These are phyloP conservation scores for Epicampocera succincta DNA, from an alignment of 2,888 invertebrate genomes.

Conservation along the genomic window DNA sequence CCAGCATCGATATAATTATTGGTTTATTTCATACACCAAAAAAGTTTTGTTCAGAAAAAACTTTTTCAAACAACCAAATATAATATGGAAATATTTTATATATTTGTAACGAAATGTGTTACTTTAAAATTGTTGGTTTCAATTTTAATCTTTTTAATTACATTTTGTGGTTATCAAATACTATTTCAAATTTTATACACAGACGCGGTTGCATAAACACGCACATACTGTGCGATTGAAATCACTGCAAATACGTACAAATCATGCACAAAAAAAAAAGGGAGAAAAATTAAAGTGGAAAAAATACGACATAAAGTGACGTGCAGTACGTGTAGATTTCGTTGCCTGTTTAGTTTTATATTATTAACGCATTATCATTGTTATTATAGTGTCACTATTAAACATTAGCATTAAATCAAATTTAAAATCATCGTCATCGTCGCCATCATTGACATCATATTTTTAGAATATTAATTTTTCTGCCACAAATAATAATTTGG, in stretches of 20 bases:
- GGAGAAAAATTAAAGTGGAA: not conserved
- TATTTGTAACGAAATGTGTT: slow-evolving; percentile 56
- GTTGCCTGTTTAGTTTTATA: slow-evolving; percentile 10
- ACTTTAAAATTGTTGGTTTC: slow-evolving; percentile 44
- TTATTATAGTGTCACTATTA: slow-evolving; percentile 32
- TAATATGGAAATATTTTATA: not conserved
- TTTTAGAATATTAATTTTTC: slow-evolving; percentile 53
- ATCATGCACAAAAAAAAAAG: not conserved
- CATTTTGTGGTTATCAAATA: slow-evolving; percentile 60
- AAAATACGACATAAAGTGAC: not conserved
- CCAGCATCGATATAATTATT: slow-evolving; percentile 56
- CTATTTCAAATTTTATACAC: slow-evolving; percentile 32
- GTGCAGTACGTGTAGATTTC: slow-evolving; percentile 2
- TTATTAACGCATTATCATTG: slow-evolving; percentile 21
- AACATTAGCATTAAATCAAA: slow-evolving; percentile 22
- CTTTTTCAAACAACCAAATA: not conserved
- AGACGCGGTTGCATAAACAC: not conserved
- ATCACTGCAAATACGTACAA: slow-evolving; percentile 1
- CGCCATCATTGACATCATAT: slow-evolving; percentile 9
- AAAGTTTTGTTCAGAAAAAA: not conserved
- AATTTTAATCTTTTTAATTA: slow-evolving; percentile 59
- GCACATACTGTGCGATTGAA: not conserved
- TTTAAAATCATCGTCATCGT: slow-evolving; percentile 31
- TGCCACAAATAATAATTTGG: slow-evolving; percentile 38
- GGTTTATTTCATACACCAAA: slow-evolving; percentile 17